phyloP scores from a whole-genome alignment of 2,797 vertebrate species.

The Lates japonicus region DNA sequence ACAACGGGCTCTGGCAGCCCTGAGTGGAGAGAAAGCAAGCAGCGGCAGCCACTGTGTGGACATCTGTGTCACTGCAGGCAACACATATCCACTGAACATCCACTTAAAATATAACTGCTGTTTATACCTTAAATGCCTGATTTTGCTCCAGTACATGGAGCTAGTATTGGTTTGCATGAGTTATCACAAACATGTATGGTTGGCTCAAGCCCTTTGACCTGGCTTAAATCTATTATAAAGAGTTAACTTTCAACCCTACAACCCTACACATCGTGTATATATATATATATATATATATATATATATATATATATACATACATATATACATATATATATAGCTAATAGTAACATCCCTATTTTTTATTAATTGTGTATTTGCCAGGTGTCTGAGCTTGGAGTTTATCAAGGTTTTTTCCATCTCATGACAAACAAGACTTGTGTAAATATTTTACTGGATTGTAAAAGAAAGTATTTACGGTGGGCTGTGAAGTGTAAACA shows the following conservation, averaged over 20 bases:
- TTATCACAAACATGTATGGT: background rate
- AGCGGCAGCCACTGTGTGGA: constrained; percentile 98
- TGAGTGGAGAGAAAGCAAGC: constrained; percentile 93
- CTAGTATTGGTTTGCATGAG: background rate
- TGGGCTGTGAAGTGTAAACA: constrained; percentile 4
- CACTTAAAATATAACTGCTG: too few relatives aligned
- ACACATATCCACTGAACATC: background rate
- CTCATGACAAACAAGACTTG: background rate
- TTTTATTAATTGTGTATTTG: background rate
- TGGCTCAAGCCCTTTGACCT: too few relatives aligned
- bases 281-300: too few relatives aligned
- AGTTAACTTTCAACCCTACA: background rate
- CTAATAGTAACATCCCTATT: background rate
- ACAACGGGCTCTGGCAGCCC: constrained; percentile 94
- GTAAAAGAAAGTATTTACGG: background rate
- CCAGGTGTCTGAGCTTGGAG: background rate
- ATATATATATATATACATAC: too few relatives aligned
- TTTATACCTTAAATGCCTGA: background rate
- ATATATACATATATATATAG: too few relatives aligned
- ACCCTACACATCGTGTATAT: too few relatives aligned
- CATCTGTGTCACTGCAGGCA: constrained; percentile 93
- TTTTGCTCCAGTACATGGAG: background rate
- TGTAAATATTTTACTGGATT: constrained; percentile 22
- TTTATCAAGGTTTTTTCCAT: background rate
- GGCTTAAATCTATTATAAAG: background rate